A percentile compares a stretch with the other conserved stretches of the same genome.
These are phyloP conservation scores for Cheirogaleus major DNA, from an alignment of 2,797 vertebrate species.

Conservation along the genomic window DNA sequence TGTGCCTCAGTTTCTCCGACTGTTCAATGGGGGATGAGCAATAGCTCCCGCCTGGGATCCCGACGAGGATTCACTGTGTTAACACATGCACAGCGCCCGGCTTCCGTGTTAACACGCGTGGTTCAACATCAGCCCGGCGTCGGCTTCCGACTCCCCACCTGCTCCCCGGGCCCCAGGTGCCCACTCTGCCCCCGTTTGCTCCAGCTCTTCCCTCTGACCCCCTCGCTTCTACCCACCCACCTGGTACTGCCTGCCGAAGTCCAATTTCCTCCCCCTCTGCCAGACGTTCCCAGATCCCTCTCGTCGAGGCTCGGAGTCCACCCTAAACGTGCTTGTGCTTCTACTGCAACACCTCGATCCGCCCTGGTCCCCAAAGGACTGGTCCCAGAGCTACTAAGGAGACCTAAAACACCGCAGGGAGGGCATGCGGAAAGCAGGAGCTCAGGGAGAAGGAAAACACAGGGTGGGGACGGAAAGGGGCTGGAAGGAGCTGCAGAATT, in stretches of 20 bases:
- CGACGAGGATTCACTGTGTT: not conserved
- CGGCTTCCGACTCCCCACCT: not conserved
- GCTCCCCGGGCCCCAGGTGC: not conserved
- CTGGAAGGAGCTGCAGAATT: not conserved
- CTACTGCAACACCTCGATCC: not conserved
- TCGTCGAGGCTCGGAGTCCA: not conserved
- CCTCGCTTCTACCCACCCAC: rapidly evolving
- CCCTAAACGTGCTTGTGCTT: not conserved
- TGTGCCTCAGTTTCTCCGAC: not conserved
- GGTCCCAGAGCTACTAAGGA: not conserved
- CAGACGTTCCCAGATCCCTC: not conserved
- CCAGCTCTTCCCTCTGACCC: not conserved
- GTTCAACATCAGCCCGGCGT: rapidly evolving
- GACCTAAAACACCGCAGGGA: not conserved
- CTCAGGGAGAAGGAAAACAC: not conserved
- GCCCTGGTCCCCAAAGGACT: not conserved
- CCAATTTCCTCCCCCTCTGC: not conserved
- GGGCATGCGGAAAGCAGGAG: rapidly evolving
- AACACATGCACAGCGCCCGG: rapidly evolving
- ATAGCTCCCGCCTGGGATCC: rapidly evolving
- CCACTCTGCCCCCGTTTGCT: not conserved
- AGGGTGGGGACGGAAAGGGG: not conserved
- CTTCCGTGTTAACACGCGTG: rapidly evolving
- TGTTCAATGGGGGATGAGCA: not conserved
- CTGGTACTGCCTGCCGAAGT: not conserved